Percentiles rank a stretch among this genome's conserved stretches.
Evolutionary conservation across 2,113 vertebrate genomes (phyloP).

Genomic region (Tetrao urogallus): DNA sequence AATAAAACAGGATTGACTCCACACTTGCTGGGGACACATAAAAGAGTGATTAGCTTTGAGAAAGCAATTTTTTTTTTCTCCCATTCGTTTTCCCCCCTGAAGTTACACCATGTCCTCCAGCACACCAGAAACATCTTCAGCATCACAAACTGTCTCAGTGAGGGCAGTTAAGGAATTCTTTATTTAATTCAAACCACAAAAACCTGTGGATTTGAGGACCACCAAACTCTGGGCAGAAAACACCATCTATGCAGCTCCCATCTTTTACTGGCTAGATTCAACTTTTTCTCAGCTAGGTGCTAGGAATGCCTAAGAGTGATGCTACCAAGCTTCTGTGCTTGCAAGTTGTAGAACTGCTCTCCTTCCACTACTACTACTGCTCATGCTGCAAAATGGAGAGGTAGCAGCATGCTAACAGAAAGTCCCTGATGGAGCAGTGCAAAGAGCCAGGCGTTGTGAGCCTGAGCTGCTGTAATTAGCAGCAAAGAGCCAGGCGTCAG

Average conservation of each 20-base stretch:
- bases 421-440: rapidly evolving
- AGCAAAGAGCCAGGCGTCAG: not conserved
- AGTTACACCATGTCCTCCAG: not conserved
- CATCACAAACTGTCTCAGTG: rapidly evolving
- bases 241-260: not conserved
- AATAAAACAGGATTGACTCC: not conserved
- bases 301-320: not conserved
- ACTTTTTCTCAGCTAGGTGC: not conserved
- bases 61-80: not conserved
- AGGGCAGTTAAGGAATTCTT: not conserved
- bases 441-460: too few relatives aligned
- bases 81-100: not conserved
- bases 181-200: not conserved
- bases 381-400: not conserved
- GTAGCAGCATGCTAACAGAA: not conserved
- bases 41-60: not conserved
- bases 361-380: not conserved
- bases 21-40: rapidly evolving
- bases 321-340: not conserved
- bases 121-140: not conserved
- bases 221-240: not conserved
- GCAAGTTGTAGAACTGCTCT: not conserved
- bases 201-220: rapidly evolving
- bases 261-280: not conserved
- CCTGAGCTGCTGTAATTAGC: not conserved